Base-by-base conservation (phyloP, 2,797 vertebrate species). In the Peromyscus eremicus region DNA sequence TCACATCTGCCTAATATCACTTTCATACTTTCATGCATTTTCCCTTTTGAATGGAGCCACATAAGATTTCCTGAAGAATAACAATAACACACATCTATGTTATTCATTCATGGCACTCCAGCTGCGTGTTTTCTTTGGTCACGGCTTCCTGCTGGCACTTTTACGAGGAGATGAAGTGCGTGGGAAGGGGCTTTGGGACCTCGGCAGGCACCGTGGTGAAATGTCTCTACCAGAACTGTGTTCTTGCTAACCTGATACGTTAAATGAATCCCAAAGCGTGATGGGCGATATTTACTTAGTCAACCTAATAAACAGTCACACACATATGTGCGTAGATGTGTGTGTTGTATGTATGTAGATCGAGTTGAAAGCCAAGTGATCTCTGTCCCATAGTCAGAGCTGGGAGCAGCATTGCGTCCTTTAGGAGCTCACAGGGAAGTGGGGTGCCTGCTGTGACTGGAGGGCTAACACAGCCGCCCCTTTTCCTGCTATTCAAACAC, bases 1-100 rank as follows among this genome's bases (percentile, higher is more conserved):
- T 98, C 98, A 98, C 99, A 99, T 99, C 99, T 99, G 99, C 98
- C 98, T 98, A 97, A 98, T 98, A 98, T 98, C 98, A 98, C 98
- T 98, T 98, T 98, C 98, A 98, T 98, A 98, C 98, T 98, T 96
- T 97, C 98, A 66, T 96, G 94, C 94, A 89, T 97, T 98, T 98
- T 97, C 94, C 60, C 98, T 97, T 97, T 96, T 97, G 95, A 98
- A 98, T 97, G 96, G 97, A 98, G 98, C 97, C 97, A 98, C 98
- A 96, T 19, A 98, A 98, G 98, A 98, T 98, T 98, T 98, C 97
- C 97, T 96, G 93, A 89, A 97, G 98, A 97, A 96, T 98, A 98
- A 98, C 98, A 98, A 97, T 98, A 98, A 97, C 97, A 94, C 97
- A 93, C 97, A 96, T 98, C 98, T 96, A 92, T 98, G 98, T 98